Evolutionary conservation across 2,797 vertebrate species (phyloP).

Genomic region (Pelochelys cantorii): DNA sequence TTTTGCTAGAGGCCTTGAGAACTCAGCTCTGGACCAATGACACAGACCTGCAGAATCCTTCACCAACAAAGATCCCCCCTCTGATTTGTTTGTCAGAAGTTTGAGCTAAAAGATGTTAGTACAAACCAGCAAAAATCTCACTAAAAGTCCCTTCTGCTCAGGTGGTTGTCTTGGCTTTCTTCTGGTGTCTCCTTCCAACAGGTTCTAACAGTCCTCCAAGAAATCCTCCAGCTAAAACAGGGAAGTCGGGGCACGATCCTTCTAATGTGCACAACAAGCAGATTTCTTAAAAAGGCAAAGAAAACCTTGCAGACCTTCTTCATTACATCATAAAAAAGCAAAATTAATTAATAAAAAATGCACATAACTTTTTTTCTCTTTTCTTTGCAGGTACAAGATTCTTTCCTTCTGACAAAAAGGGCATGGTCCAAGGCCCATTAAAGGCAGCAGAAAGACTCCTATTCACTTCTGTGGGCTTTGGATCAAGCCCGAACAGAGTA

Average conservation of each 20-base stretch:
- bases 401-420: neutral
- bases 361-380: neutral
- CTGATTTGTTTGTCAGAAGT: neutral
- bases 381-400: neutral
- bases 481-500: neutral
- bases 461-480: neutral
- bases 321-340: neutral
- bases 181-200: neutral
- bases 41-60: neutral
- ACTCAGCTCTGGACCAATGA: neutral
- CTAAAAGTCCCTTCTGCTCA: neutral
- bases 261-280: neutral
- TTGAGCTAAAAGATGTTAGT: fast-evolving
- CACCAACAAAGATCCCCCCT: neutral
- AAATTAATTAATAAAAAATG: neutral
- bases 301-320: neutral
- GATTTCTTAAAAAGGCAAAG: neutral
- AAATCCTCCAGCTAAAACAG: neutral
- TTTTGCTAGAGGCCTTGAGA: neutral
- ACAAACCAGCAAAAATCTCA: neutral
- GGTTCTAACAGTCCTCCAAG: neutral
- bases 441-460: neutral
- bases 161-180: neutral
- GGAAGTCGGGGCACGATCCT: neutral
- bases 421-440: neutral